Percentiles rank a stretch among this genome's conserved stretches.
Conservation (phyloP, 2,113 vertebrate species). For the Dinomys branickii region DNA sequence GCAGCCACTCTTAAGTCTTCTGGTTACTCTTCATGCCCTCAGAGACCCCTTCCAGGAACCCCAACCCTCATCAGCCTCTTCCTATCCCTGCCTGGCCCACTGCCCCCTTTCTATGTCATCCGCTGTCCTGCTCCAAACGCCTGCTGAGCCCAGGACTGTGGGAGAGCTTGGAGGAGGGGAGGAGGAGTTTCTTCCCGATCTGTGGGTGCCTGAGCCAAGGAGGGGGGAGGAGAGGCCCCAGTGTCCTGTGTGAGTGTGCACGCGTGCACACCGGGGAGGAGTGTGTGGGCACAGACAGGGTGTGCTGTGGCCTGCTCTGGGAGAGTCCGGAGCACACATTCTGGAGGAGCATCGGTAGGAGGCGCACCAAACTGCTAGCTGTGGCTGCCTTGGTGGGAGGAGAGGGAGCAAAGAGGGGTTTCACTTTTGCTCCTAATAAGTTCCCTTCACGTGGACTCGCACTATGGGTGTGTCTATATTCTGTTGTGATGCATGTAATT, state of each 20-base stretch:
- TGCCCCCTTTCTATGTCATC: not conserved
- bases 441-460: not conserved
- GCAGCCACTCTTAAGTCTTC: not conserved
- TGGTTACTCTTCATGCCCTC: not conserved
- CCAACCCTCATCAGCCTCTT: not conserved
- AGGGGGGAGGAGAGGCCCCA: not conserved
- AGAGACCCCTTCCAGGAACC: not conserved
- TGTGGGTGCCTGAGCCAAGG: not conserved
- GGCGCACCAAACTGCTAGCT: not conserved
- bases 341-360: not conserved
- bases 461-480: not conserved
- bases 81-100: too few relatives aligned
- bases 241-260: not conserved
- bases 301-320: not conserved
- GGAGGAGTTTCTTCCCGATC: not conserved
- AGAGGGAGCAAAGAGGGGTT: not conserved
- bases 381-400: not conserved
- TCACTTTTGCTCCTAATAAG: not conserved
- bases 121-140: not conserved
- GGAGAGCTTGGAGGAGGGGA: not conserved
- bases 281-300: too few relatives aligned
- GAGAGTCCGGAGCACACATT: too few relatives aligned
- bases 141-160: not conserved
- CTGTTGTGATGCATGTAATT: not conserved
- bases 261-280: fast-evolving